phyloP scores from a whole-genome alignment of 2,797 vertebrate genomes.

The Gallinago stenura region DNA sequence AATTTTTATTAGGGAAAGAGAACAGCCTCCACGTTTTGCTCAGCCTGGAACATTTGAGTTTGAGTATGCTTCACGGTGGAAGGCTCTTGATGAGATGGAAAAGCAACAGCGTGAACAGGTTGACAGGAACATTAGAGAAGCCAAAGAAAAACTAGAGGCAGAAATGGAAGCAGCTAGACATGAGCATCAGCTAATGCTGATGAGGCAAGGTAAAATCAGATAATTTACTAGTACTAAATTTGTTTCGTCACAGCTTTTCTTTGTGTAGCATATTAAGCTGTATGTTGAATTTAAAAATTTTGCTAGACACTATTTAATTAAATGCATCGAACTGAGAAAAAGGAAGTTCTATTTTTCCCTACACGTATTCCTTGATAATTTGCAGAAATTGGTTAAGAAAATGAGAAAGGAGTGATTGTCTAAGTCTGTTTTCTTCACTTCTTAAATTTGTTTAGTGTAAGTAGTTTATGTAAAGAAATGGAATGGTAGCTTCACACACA shows the following conservation, averaged over 20 bases:
- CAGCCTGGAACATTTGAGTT: slow-evolving; percentile 99
- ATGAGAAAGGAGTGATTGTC: neutral
- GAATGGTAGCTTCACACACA: neutral
- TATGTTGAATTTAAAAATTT: neutral
- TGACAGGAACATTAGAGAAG: slow-evolving; percentile 93
- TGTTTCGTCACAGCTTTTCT: neutral
- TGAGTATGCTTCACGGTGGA: slow-evolving; percentile 97
- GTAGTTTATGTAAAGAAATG: neutral
- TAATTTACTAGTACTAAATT: neutral
- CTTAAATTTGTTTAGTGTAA: neutral
- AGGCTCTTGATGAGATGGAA: slow-evolving; percentile 97
- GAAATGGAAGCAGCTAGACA: slow-evolving; percentile 98
- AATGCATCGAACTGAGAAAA: neutral
- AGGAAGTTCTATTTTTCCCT: neutral
- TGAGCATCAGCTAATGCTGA: slow-evolving; percentile 97
- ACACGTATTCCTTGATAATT: neutral
- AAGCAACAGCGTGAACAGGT: slow-evolving; percentile 96
- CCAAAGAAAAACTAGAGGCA: slow-evolving; percentile 96
- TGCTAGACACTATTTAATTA: neutral
- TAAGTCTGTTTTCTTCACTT: neutral
- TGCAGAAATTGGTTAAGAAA: neutral
- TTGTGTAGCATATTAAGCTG: neutral
- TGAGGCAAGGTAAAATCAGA: slow-evolving; percentile 91
- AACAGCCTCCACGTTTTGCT: slow-evolving; percentile 92
- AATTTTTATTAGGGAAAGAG: slow-evolving; percentile 86